A percentile compares a stretch with the other conserved stretches of the same genome.
Conservation (phyloP, 2,797 vertebrate genomes). For the Poecilia gillii region DNA sequence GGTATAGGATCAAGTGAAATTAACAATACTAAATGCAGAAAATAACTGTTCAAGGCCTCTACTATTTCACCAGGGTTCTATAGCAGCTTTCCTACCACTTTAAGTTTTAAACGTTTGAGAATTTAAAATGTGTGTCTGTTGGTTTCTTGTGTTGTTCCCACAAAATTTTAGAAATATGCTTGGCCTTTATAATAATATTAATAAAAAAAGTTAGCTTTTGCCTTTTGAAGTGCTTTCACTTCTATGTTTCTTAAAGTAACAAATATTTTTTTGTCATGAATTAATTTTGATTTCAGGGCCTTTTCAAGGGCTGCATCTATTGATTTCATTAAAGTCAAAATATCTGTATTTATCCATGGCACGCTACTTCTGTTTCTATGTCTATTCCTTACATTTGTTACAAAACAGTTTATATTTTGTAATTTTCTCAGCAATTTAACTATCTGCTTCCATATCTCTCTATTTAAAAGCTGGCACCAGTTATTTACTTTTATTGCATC, state of each 20-base stretch:
- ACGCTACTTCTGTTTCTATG: background rate
- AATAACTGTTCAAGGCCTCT: background rate
- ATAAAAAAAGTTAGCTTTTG: background rate
- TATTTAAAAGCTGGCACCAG: no score
- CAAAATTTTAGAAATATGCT: background rate
- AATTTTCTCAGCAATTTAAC: no score
- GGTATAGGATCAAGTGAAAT: background rate
- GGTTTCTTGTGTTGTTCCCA: background rate
- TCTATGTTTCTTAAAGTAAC: background rate
- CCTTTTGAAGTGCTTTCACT: background rate
- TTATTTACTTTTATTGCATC: no score
- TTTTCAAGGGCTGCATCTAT: background rate
- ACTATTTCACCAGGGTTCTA: background rate
- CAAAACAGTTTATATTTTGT: no score
- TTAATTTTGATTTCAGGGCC: background rate
- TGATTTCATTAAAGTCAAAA: background rate
- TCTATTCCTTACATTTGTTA: background rate
- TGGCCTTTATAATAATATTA: background rate
- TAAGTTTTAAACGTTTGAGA: background rate
- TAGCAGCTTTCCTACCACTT: background rate
- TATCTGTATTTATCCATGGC: background rate
- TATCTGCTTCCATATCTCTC: no score
- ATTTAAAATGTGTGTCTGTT: background rate
- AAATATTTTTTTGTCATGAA: background rate
- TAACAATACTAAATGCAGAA: background rate